phyloP scores from a whole-genome alignment of 2,113 vertebrate genomes.

The Pampusana beccarii region DNA sequence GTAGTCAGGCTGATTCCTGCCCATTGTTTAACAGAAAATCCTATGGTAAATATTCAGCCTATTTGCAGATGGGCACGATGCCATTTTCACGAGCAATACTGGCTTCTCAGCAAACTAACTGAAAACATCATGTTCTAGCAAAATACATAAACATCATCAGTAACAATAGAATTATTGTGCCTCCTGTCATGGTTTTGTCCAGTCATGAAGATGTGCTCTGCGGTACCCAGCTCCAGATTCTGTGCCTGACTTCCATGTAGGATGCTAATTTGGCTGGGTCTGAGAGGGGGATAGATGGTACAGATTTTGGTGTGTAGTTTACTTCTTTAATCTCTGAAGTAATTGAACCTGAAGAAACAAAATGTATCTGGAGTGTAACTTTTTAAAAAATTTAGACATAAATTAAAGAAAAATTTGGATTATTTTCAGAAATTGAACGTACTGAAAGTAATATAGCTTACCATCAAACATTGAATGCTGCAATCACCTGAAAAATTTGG shows the following conservation, averaged over 20 bases:
- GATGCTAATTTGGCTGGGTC: neutral
- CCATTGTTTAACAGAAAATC: neutral
- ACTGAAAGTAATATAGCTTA: neutral
- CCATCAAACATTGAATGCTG: neutral
- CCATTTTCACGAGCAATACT: neutral
- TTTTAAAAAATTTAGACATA: neutral
- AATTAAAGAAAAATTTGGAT: neutral
- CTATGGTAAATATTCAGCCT: neutral
- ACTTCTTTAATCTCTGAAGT: neutral
- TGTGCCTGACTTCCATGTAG: neutral
- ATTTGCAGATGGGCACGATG: neutral
- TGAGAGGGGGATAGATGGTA: neutral
- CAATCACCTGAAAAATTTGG: neutral
- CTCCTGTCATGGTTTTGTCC: neutral
- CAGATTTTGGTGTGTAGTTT: neutral
- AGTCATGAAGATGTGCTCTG: neutral
- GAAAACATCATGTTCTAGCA: conserved; percentile 1
- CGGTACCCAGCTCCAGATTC: neutral
- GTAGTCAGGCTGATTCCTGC: neutral
- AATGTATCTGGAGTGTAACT: neutral
- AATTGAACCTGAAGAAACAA: neutral
- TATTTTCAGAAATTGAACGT: neutral
- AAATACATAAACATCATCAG: neutral
- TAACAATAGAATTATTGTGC: neutral
- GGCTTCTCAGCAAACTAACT: neutral